A percentile compares a stretch with the other conserved stretches of the same genome.
Evolutionary conservation across 2,888 invertebrate species (phyloP).

Genomic region (Deladenus siricidicola): DNA sequence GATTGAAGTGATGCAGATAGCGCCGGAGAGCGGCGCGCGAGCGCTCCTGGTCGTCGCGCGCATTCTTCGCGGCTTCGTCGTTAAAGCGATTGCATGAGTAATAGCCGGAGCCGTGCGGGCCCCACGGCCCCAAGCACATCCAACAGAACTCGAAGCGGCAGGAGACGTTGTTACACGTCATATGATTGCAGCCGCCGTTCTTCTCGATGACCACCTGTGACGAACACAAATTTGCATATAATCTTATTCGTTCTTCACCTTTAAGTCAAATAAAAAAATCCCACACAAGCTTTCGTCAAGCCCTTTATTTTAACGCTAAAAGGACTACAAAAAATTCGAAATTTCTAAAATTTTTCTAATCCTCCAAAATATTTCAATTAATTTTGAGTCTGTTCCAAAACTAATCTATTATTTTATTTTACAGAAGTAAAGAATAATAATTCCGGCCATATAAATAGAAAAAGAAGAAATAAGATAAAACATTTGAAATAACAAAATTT

Average conservation of each 20-base stretch:
- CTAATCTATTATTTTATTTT: too few relatives aligned
- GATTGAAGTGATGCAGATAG: conserved; percentile 94
- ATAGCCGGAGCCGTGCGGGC: conserved; percentile 60
- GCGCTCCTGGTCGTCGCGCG: conserved; percentile 78
- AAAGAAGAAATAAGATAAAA: neutral
- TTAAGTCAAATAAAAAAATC: too few relatives aligned
- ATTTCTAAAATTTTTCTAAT: too few relatives aligned
- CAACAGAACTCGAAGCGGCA: conserved; percentile 98
- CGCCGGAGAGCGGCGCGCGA: conserved; percentile 80
- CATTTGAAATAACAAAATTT: too few relatives aligned
- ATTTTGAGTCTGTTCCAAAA: too few relatives aligned
- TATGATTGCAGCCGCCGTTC: conserved; percentile 82
- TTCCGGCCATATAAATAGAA: neutral
- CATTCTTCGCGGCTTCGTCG: conserved; percentile 89
- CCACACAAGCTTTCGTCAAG: too few relatives aligned
- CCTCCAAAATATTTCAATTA: too few relatives aligned
- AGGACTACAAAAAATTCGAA: too few relatives aligned
- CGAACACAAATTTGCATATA: neutral
- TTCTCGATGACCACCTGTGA: conserved; percentile 31
- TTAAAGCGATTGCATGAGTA: conserved; percentile 90
- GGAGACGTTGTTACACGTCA: conserved; percentile 96
- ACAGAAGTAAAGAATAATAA: neutral
- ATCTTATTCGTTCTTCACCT: too few relatives aligned
- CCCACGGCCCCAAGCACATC: conserved; percentile 98
- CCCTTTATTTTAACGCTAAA: too few relatives aligned